Evolutionary conservation across 2,797 vertebrate species (phyloP).

Genomic region (Danio albolineatus): DNA sequence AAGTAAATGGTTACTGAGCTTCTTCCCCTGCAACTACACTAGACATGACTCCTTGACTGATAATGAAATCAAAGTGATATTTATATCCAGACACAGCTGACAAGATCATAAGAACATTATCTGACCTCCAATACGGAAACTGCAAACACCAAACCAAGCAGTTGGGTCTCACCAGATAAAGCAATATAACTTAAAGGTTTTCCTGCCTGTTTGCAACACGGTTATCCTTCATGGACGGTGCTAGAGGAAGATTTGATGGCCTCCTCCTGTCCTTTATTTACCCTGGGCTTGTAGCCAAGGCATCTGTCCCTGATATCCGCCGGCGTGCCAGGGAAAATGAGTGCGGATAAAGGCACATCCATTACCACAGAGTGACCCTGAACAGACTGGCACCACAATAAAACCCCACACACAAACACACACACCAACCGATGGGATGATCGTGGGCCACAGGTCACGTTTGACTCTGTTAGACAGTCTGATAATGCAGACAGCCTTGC

Average conservation of each 20-base stretch:
- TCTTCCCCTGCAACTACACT: too few relatives aligned
- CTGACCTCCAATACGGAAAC: background rate
- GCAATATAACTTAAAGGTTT: slow-evolving; percentile 4
- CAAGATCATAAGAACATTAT: background rate
- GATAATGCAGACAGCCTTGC: slow-evolving; percentile 15
- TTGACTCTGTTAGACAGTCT: background rate
- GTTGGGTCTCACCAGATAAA: slow-evolving; percentile 5
- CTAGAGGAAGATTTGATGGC: slow-evolving; percentile 32
- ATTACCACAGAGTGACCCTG: slow-evolving; percentile 32
- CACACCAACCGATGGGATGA: background rate
- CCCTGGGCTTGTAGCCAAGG: slow-evolving; percentile 48
- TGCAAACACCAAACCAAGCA: slow-evolving; percentile 21
- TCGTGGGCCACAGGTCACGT: slow-evolving; percentile 9
- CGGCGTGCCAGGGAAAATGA: slow-evolving; percentile 34
- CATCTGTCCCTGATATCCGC: slow-evolving; percentile 54
- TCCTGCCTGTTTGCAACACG: background rate
- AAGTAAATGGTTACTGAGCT: too few relatives aligned
- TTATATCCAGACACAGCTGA: background rate
- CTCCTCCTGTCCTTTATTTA: slow-evolving; percentile 40
- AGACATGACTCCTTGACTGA: too few relatives aligned
- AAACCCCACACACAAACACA: slow-evolving; percentile 13
- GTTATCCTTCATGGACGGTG: slow-evolving; percentile 12
- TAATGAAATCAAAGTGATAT: too few relatives aligned
- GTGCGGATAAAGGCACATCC: slow-evolving; percentile 35
- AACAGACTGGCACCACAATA: slow-evolving; percentile 14